These are phyloP conservation scores for Eurytoma adleriae DNA, from an alignment of 2,888 invertebrate species.

Conservation along the genomic window DNA sequence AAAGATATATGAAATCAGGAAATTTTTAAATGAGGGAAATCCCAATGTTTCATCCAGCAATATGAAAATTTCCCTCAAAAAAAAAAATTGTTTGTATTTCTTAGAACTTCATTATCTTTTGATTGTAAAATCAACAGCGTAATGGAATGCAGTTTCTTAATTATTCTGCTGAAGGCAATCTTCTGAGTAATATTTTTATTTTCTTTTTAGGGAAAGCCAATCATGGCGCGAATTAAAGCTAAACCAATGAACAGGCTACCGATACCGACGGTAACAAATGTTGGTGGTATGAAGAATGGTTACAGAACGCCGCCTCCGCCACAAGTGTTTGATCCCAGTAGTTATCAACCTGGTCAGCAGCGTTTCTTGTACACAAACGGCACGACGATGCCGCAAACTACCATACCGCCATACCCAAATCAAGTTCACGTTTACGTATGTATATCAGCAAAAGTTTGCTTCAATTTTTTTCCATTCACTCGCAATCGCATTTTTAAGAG, in stretches of 20 bases:
- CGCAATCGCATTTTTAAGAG: background rate
- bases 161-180: no score
- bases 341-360: slow-evolving; percentile 79
- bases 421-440: slow-evolving; percentile 82
- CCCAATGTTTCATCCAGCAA: no score
- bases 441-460: slow-evolving; percentile 60
- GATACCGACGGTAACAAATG: slow-evolving; percentile 77
- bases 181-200: slow-evolving; percentile 14
- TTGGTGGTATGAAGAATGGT: slow-evolving; percentile 81
- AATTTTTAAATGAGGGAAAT: background rate
- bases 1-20: no score
- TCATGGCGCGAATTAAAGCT: slow-evolving; percentile 93
- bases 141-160: no score
- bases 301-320: slow-evolving; percentile 81
- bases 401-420: slow-evolving; percentile 79
- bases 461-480: background rate
- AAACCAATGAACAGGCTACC: slow-evolving; percentile 86
- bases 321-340: slow-evolving; percentile 80
- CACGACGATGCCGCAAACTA: slow-evolving; percentile 79
- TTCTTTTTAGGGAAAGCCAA: slow-evolving; percentile 83
- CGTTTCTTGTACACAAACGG: slow-evolving; percentile 82
- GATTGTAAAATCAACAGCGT: background rate
- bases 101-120: background rate
- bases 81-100: background rate
- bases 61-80: no score